A percentile compares a stretch with the other conserved stretches of the same genome.
phyloP scores from a whole-genome alignment of 2,113 vertebrate genomes.

The Macquaria australasica region DNA sequence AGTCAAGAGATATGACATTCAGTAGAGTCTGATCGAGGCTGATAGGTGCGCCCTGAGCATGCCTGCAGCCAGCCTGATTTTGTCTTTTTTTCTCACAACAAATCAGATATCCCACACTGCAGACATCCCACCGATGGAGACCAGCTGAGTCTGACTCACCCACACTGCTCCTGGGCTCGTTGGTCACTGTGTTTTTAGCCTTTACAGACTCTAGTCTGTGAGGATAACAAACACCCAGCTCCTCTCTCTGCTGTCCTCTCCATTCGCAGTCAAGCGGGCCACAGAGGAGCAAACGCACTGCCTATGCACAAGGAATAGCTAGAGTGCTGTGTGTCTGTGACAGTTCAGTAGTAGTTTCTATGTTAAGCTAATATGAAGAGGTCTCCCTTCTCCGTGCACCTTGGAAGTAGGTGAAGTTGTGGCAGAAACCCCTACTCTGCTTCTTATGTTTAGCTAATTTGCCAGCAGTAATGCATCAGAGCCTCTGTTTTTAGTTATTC shows the following conservation, averaged over 20 bases:
- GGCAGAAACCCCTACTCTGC: no score
- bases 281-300: constrained; percentile 54
- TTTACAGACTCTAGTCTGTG: constrained; percentile 55
- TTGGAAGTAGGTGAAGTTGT: no score
- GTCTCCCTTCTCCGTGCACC: no score
- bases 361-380: not conserved
- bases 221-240: constrained; percentile 63
- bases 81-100: constrained; percentile 23
- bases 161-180: constrained; percentile 54
- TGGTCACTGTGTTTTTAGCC: constrained; percentile 66
- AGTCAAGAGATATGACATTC: constrained; percentile 46
- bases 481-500: constrained; percentile 33
- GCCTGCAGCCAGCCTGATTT: constrained; percentile 44
- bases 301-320: constrained; percentile 61
- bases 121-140: constrained; percentile 65
- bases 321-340: constrained; percentile 7
- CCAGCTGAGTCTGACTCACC: constrained; percentile 73
- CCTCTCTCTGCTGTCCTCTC: constrained; percentile 59
- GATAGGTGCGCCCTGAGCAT: constrained; percentile 33
- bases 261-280: constrained; percentile 52
- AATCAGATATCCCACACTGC: constrained; percentile 62
- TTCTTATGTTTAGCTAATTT: constrained; percentile 54
- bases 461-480: constrained; percentile 60
- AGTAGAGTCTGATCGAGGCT: constrained; percentile 34
- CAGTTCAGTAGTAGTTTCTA: constrained; percentile 47